Percentiles rank a stretch among this genome's conserved stretches.
Conservation (phyloP, 2,113 vertebrate genomes). For the Cyprinus carpio region DNA sequence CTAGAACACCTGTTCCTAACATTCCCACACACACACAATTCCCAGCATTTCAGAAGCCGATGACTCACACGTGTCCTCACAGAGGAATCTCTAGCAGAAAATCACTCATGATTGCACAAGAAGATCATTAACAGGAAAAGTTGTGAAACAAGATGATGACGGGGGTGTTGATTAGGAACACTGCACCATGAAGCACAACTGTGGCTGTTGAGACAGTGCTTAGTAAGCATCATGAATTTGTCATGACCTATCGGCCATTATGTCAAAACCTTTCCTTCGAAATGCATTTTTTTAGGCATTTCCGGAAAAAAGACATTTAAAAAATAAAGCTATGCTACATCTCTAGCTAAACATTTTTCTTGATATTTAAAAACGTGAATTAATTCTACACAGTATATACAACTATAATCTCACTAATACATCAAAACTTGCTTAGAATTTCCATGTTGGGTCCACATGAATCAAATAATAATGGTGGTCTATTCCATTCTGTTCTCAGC, state of each 20-base stretch:
- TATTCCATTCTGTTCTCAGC: too few relatives aligned
- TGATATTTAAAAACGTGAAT: too few relatives aligned
- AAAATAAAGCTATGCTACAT: too few relatives aligned
- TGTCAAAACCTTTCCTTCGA: not conserved
- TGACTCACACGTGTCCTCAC: slow-evolving; percentile 39
- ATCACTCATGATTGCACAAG: slow-evolving; percentile 31
- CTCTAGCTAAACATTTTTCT: too few relatives aligned
- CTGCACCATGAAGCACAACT: not conserved
- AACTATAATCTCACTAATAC: too few relatives aligned
- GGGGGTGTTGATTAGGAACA: not conserved
- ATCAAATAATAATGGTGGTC: too few relatives aligned
- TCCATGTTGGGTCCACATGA: too few relatives aligned
- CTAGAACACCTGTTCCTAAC: slow-evolving; percentile 34
- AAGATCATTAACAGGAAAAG: not conserved
- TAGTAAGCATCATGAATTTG: not conserved
- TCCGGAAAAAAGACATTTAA: too few relatives aligned
- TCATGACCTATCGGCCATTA: not conserved
- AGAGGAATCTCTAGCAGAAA: slow-evolving; percentile 3
- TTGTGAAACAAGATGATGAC: slow-evolving; percentile 21
- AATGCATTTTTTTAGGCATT: not conserved
- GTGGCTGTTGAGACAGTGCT: not conserved
- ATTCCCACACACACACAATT: slow-evolving; percentile 2
- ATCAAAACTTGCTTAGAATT: too few relatives aligned
- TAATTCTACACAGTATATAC: too few relatives aligned
- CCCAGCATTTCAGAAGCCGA: not conserved